Evolutionary conservation across 1,140 invertebrate genomes (phyloP).

Genomic region (Bombus soroeensis): DNA sequence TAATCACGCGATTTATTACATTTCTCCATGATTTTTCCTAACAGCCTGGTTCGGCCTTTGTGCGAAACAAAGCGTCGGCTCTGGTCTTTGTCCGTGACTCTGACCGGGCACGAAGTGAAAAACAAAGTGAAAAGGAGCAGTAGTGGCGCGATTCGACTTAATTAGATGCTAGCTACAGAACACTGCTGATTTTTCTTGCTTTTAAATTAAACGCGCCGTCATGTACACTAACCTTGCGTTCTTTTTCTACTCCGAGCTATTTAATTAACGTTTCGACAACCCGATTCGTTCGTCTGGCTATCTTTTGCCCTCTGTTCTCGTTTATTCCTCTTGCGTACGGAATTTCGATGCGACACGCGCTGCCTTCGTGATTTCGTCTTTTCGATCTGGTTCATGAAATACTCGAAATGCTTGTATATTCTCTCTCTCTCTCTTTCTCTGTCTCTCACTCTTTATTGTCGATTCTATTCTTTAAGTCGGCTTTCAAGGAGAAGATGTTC

Average conservation of each 20-base stretch:
- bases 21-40: constrained; percentile 68
- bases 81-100: constrained; percentile 58
- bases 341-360: background rate
- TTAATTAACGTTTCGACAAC: constrained; percentile 50
- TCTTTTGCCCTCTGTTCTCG: background rate
- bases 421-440: too few relatives aligned
- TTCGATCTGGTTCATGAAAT: too few relatives aligned
- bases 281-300: background rate
- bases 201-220: constrained; percentile 36
- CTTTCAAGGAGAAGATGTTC: too few relatives aligned
- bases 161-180: constrained; percentile 68
- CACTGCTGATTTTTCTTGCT: constrained; percentile 62
- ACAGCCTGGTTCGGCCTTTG: constrained; percentile 52
- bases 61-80: constrained; percentile 62
- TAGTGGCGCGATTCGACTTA: constrained; percentile 60
- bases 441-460: too few relatives aligned
- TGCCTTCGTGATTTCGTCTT: background rate
- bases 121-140: constrained; percentile 42
- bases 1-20: constrained; percentile 73
- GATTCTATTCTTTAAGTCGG: too few relatives aligned
- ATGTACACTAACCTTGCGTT: too few relatives aligned
- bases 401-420: too few relatives aligned
- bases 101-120: background rate
- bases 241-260: background rate
- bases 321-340: too few relatives aligned